phyloP scores from a whole-genome alignment of 2,797 vertebrate genomes.

The Heterohyrax brucei region DNA sequence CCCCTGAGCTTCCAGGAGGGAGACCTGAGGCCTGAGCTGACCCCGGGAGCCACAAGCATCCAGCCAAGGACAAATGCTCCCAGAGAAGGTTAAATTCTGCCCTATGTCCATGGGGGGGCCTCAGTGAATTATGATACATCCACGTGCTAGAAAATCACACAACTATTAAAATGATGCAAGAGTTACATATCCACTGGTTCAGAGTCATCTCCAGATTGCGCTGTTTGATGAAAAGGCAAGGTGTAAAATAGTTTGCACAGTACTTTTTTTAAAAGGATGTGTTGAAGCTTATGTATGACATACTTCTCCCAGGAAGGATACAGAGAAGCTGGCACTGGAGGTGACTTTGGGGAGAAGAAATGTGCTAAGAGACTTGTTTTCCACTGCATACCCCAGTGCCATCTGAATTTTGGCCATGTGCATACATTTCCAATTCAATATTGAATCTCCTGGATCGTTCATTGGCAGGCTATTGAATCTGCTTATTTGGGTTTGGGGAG shows the following conservation, averaged over 20 bases:
- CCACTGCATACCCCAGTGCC: background rate
- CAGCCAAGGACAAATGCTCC: background rate
- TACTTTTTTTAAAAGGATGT: background rate
- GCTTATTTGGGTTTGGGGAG: background rate
- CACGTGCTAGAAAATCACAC: background rate
- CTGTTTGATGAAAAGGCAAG: conserved; percentile 45
- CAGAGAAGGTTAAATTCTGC: background rate
- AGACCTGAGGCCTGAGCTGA: background rate
- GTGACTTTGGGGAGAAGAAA: background rate
- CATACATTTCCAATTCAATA: background rate
- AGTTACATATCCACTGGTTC: background rate
- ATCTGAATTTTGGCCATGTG: background rate
- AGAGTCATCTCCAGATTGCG: conserved; percentile 53
- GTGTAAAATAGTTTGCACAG: background rate
- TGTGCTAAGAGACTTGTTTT: background rate
- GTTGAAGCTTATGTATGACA: background rate
- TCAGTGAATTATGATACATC: background rate
- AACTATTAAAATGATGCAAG: conserved; percentile 21
- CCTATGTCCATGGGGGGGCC: background rate
- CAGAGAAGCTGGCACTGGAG: background rate
- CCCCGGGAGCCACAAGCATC: background rate
- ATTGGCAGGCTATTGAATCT: background rate
- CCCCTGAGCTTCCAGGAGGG: conserved; percentile 25
- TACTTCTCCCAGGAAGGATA: background rate
- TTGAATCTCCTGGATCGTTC: background rate